Evolutionary conservation across 2,797 vertebrate genomes (phyloP).

Genomic region (Cynodonichthys magdalenae): DNA sequence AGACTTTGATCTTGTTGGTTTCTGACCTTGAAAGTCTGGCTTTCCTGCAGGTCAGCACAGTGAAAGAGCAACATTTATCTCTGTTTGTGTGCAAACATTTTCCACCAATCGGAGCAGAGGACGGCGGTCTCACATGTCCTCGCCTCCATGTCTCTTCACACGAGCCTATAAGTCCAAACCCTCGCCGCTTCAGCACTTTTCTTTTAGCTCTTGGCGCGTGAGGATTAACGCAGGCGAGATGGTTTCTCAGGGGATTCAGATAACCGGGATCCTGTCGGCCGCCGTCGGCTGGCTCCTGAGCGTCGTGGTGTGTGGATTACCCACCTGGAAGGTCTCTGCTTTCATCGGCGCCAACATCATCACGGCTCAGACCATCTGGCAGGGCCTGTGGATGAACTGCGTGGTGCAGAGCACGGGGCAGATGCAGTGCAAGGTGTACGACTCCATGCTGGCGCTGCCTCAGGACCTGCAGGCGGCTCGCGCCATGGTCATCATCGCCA

Average conservation of each 20-base stretch:
- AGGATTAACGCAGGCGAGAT: conserved; percentile 47
- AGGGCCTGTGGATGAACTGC: conserved; percentile 86
- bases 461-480: conserved; percentile 81
- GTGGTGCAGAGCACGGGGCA: conserved; percentile 81
- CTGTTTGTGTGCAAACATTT: conserved; percentile 77
- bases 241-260: conserved; percentile 81
- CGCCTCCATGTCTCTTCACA: conserved; percentile 47
- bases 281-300: conserved; percentile 78
- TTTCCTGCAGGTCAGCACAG: conserved; percentile 52
- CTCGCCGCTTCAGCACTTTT: neutral
- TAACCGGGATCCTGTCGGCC: conserved; percentile 64
- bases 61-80: conserved; percentile 47
- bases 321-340: conserved; percentile 82
- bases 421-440: conserved; percentile 67
- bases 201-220: conserved; percentile 7
- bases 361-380: conserved; percentile 81
- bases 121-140: conserved; percentile 46
- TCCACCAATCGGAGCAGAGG: conserved; percentile 46
- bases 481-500: conserved; percentile 79
- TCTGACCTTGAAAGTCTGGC: conserved; percentile 59
- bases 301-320: conserved; percentile 73
- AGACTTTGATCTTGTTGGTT: neutral
- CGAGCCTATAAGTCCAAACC: conserved; percentile 58
- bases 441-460: conserved; percentile 80
- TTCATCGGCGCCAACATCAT: conserved; percentile 83